Evolutionary conservation across 2,797 vertebrate genomes (phyloP).

Genomic region (Halcyon smyrnensis): DNA sequence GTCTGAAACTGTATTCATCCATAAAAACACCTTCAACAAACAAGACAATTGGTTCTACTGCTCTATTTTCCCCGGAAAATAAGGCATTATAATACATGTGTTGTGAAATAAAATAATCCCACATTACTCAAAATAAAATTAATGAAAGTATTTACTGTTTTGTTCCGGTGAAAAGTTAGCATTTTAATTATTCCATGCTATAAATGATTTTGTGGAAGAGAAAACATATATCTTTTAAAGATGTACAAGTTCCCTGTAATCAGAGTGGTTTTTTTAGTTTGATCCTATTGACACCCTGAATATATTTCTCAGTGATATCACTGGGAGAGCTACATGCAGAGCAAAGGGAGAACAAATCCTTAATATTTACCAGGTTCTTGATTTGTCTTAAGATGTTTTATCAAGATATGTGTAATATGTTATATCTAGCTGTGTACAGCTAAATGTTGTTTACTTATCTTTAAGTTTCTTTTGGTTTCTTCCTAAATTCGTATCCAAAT

Average conservation of each 20-base stretch:
- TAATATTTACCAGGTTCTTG: neutral
- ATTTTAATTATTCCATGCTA: neutral
- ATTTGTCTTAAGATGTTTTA: neutral
- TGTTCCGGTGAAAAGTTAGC: neutral
- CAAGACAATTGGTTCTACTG: neutral
- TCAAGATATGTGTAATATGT: accelerated
- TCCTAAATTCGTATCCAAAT: neutral
- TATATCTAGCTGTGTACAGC: neutral
- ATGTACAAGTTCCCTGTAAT: neutral
- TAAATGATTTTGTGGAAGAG: neutral
- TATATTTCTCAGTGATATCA: neutral
- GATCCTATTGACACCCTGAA: neutral
- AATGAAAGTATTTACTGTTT: neutral
- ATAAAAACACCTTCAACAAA: neutral
- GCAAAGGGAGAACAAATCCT: neutral
- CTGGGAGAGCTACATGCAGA: neutral
- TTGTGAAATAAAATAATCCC: neutral
- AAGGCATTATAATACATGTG: neutral
- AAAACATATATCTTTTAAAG: neutral
- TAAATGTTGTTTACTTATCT: neutral
- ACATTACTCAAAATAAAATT: neutral
- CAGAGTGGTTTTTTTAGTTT: neutral
- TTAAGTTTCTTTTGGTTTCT: neutral
- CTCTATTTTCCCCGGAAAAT: neutral
- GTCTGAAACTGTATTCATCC: neutral